A percentile compares a stretch with the other conserved stretches of the same genome.
Conservation (phyloP, 2,113 vertebrate species). For the Uria lomvia region DNA sequence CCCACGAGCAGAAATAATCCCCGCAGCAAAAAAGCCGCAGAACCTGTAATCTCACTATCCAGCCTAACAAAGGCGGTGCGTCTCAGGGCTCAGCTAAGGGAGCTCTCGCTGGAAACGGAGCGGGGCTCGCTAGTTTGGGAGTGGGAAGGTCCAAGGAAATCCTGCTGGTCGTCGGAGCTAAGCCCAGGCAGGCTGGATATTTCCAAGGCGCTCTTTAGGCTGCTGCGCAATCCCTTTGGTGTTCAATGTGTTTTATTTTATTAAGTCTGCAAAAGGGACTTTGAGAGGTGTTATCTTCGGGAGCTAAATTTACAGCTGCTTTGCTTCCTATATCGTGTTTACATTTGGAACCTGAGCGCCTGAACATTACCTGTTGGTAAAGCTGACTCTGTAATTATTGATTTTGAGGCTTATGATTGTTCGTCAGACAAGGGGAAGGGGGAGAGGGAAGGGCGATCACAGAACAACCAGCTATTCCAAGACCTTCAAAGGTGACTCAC, state of each 20-base stretch:
- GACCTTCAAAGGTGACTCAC: not conserved
- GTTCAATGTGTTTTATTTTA: not conserved
- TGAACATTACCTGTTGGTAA: conserved; percentile 30
- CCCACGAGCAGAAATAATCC: conserved; percentile 9
- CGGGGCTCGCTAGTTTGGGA: not conserved
- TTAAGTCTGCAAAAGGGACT: conserved; percentile 22
- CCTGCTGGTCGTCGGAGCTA: not conserved
- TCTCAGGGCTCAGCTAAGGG: not conserved
- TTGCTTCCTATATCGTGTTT: conserved; percentile 37
- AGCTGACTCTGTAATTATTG: conserved; percentile 42
- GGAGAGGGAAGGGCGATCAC: not conserved
- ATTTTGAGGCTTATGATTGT: conserved; percentile 26
- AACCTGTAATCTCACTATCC: conserved; percentile 29
- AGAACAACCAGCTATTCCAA: not conserved
- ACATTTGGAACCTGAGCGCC: not conserved
- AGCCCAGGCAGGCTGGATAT: not conserved
- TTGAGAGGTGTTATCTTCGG: not conserved
- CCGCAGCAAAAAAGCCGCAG: not conserved
- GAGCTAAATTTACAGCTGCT: conserved; percentile 38
- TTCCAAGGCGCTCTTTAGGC: not conserved
- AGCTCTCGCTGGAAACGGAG: accelerated
- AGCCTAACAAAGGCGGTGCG: not conserved
- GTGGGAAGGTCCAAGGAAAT: not conserved
- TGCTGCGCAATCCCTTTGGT: not conserved
- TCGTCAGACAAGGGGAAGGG: not conserved